Conservation (phyloP, 2,113 vertebrate genomes). For the Lucifuga dentata region DNA sequence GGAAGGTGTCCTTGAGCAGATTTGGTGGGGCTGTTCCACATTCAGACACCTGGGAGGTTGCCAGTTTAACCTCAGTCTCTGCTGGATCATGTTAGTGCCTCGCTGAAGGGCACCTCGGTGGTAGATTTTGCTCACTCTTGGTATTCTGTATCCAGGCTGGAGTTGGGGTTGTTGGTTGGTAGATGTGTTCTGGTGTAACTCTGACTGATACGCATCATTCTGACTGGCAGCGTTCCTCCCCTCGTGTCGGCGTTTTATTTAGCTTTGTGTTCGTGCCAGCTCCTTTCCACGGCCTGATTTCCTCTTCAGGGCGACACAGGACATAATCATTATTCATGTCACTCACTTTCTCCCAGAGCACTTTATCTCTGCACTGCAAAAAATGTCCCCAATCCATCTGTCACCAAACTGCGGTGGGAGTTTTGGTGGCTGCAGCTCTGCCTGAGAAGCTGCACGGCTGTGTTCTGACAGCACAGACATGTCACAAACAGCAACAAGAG, state of each 20-base stretch:
- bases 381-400: not conserved
- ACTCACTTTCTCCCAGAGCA: slow-evolving; percentile 15
- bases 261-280: slow-evolving; percentile 9
- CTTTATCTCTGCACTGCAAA: slow-evolving; percentile 15
- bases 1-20: not conserved
- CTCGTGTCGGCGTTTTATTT: slow-evolving; percentile 26
- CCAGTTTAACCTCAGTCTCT: not conserved
- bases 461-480: slow-evolving; percentile 3
- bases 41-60: not conserved
- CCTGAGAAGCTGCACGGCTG: not conserved
- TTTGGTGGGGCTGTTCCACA: not conserved
- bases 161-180: too few relatives aligned
- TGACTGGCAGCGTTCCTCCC: not conserved
- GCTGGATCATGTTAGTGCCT: not conserved
- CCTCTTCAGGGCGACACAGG: slow-evolving; percentile 24
- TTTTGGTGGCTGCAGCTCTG: slow-evolving; percentile 2
- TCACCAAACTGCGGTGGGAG: slow-evolving; percentile 1
- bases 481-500: too few relatives aligned
- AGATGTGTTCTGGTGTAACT: too few relatives aligned
- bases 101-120: not conserved
- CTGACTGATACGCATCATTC: not conserved
- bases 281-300: slow-evolving; percentile 30
- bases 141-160: too few relatives aligned
- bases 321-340: slow-evolving; percentile 31
- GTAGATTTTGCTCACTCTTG: too few relatives aligned